Evolutionary conservation across 2,113 vertebrate genomes (phyloP).

Genomic region (Elachura formosa): DNA sequence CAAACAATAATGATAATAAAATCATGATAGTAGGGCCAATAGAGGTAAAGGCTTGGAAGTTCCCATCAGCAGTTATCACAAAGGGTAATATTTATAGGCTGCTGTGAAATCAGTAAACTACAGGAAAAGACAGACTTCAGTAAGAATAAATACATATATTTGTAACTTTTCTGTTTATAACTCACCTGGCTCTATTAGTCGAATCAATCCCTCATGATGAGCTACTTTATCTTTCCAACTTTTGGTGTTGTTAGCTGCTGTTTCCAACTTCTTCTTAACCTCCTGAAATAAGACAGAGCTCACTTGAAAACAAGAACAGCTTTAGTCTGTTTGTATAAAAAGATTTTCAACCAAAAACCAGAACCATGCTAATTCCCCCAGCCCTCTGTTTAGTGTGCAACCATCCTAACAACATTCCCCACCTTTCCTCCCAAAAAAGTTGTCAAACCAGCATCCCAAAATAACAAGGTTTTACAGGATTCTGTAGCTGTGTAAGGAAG

Average conservation of each 20-base stretch:
- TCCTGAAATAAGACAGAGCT: constrained; percentile 70
- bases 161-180: neutral
- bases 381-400: neutral
- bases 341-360: neutral
- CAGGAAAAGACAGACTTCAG: neutral
- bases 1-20: neutral
- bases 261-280: constrained; percentile 89
- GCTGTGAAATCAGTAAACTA: neutral
- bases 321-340: neutral
- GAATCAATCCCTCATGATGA: constrained; percentile 90
- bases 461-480: neutral
- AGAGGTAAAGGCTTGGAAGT: neutral
- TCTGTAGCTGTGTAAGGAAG: neutral
- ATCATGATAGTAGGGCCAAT: neutral
- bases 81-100: neutral
- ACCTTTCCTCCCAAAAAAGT: rapidly evolving
- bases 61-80: neutral
- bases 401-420: neutral
- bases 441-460: neutral
- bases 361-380: neutral
- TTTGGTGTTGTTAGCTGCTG: constrained; percentile 86
- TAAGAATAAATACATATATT: neutral
- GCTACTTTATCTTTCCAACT: constrained; percentile 97
- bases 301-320: neutral
- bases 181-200: constrained; percentile 92